These are phyloP conservation scores for Saccopteryx leptura DNA, from an alignment of 2,113 vertebrate genomes.

Conservation along the genomic window DNA sequence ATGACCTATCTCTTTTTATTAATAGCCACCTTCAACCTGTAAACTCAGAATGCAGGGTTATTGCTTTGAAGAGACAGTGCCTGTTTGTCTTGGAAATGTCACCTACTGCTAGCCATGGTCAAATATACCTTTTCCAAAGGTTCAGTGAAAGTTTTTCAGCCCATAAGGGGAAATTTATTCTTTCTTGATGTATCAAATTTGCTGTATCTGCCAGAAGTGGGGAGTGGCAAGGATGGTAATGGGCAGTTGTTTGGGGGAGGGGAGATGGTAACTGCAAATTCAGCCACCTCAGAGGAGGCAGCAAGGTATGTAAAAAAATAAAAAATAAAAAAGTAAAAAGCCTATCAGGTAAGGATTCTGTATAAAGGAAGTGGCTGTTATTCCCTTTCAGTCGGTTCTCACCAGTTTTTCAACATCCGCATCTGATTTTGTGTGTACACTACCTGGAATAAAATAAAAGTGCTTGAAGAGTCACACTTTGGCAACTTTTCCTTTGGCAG, in stretches of 20 bases:
- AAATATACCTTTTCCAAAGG: not conserved
- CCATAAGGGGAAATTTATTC: not conserved
- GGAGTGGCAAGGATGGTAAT: too few relatives aligned
- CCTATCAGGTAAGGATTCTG: not conserved
- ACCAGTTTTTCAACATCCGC: constrained; percentile 66
- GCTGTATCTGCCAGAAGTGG: not conserved
- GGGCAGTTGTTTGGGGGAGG: not conserved
- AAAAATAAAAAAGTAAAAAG: not conserved
- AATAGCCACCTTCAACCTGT: not conserved
- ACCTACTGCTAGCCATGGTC: not conserved
- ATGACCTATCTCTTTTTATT: not conserved
- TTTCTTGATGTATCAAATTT: not conserved
- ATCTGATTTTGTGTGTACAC: constrained; percentile 55
- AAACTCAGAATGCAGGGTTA: not conserved
- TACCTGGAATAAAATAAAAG: constrained; percentile 63
- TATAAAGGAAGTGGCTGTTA: not conserved
- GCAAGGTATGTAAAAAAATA: not conserved
- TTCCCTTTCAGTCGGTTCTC: constrained; percentile 7
- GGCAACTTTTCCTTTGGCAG: constrained; percentile 80
- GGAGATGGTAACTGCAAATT: not conserved
- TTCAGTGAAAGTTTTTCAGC: not conserved
- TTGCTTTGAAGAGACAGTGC: not conserved
- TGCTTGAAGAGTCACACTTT: constrained; percentile 70
- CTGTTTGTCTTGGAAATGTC: constrained; percentile 40
- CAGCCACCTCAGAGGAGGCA: not conserved